Conservation (phyloP, 1,140 invertebrate genomes). For the Drosophila kikkawai region DNA sequence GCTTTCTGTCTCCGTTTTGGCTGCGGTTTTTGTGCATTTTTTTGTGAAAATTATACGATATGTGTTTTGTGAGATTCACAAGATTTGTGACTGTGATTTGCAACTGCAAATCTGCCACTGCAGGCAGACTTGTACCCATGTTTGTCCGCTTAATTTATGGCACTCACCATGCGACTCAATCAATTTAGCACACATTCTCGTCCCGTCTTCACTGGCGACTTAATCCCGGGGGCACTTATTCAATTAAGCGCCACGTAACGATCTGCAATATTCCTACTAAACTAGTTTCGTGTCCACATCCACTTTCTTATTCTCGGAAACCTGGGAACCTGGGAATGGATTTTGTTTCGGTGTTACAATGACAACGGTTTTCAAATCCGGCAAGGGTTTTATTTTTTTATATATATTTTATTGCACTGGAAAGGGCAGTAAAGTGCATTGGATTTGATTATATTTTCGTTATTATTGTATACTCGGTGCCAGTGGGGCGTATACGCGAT, state of each 20-base stretch:
- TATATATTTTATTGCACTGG: constrained; percentile 12
- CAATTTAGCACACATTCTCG: constrained; percentile 77
- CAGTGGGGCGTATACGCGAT: constrained; percentile 57
- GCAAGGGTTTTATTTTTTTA: constrained; percentile 21
- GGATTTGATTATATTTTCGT: constrained; percentile 24
- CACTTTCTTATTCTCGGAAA: constrained; percentile 14
- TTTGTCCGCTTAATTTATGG: constrained; percentile 65
- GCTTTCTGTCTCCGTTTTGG: constrained; percentile 69
- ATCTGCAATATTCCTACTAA: constrained; percentile 66
- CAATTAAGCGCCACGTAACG: constrained; percentile 75
- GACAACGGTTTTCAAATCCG: constrained; percentile 12
- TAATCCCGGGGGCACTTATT: constrained; percentile 57
- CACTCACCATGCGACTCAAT: constrained; percentile 59
- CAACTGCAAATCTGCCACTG: constrained; percentile 57
- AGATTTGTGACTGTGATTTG: constrained; percentile 28
- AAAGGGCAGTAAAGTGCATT: constrained; percentile 54
- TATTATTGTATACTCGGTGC: background rate
- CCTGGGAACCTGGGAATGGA: constrained; percentile 1
- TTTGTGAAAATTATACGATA: constrained; percentile 77
- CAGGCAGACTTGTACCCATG: constrained; percentile 65
- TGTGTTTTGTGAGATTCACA: constrained; percentile 16
- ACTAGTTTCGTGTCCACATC: constrained; percentile 57
- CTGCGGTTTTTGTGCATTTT: constrained; percentile 34
- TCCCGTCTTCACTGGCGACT: background rate
- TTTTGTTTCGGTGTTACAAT: constrained; percentile 24